Conservation (phyloP, 1,140 invertebrate genomes). For the Drosophila funebris region DNA sequence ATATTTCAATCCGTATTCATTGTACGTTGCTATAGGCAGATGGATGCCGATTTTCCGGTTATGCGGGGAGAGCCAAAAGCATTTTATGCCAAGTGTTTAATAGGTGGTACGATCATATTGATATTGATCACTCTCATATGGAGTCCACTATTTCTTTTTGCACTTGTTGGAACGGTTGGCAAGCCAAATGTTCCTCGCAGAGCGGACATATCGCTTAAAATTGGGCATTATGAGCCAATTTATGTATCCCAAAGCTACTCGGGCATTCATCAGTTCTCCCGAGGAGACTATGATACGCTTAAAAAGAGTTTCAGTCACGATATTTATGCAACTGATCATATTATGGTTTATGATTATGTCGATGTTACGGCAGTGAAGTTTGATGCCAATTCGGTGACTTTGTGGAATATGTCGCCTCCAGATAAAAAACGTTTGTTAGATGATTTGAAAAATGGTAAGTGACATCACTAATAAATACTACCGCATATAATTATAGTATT, state of each 20-base stretch:
- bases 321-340: slow-evolving; percentile 90
- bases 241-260: slow-evolving; percentile 87
- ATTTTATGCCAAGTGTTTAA: slow-evolving; percentile 93
- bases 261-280: slow-evolving; percentile 52
- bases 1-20: slow-evolving; percentile 98
- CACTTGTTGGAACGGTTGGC: slow-evolving; percentile 96
- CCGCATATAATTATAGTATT: not conserved
- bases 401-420: slow-evolving; percentile 97
- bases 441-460: slow-evolving; percentile 83
- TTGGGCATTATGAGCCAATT: slow-evolving; percentile 94
- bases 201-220: slow-evolving; percentile 91
- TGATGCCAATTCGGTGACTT: slow-evolving; percentile 91
- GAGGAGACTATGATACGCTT: slow-evolving; percentile 39
- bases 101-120: slow-evolving; percentile 94
- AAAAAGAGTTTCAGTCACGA: slow-evolving; percentile 70
- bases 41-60: slow-evolving; percentile 95
- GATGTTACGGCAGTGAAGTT: slow-evolving; percentile 93
- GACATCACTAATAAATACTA: not conserved
- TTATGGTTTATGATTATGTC: slow-evolving; percentile 92
- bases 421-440: slow-evolving; percentile 88
- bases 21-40: slow-evolving; percentile 94
- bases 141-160: slow-evolving; percentile 98
- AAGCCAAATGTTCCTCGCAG: slow-evolving; percentile 93
- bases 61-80: slow-evolving; percentile 92
- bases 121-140: slow-evolving; percentile 96